Evolutionary conservation across 2,888 invertebrate species (phyloP), one percentile per base, ranked within the genome.

Genomic region (Drosophila maculinotata): DNA sequence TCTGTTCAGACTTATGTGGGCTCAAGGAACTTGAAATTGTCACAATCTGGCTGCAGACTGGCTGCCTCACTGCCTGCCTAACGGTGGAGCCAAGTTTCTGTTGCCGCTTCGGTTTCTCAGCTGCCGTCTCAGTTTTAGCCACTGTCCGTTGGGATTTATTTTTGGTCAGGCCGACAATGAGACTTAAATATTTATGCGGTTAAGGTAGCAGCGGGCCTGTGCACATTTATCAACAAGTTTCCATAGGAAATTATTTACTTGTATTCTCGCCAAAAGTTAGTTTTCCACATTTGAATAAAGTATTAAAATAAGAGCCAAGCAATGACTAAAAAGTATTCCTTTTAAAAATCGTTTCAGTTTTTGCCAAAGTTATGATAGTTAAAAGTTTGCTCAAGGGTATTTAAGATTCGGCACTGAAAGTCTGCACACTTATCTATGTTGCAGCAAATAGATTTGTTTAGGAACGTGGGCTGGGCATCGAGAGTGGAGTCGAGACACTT

Each of bases 1-100:
- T 52, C 31, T 28, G 44, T 45, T 62, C 52, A 36, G 68, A 65
- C 65, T 51, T 56, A 87, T 80, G 83, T 83, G 88, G 83, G 88
- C 76, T 83, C 76, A 82, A 83, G 86, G 83, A 83, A 84, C 79
- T 88, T 68, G 82, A 83, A 83, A 80, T 86, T 79, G 81, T 82
- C 86, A 66, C 83, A 83, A 71, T 39, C 68, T 72, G 51, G 49
- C 58, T 42, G 38, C 20, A 3, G 20, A 20, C 20, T 20, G 20
- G 20, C 20, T 20, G 20, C 20, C 20, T 25, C 26, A 15, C 17
- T 30, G 17, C 14, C 48, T 31, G 77, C 36, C 88, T 85, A 87
- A 81, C 81, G 81, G 86, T 63, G 68, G 47, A 66, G 76, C 72
- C 70, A 47, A 49, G 47, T 53, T 20, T 20, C 20, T 20, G 20